Evolutionary conservation across 2,797 vertebrate genomes (phyloP).

Genomic region (Rhabdophis nuchalis): DNA sequence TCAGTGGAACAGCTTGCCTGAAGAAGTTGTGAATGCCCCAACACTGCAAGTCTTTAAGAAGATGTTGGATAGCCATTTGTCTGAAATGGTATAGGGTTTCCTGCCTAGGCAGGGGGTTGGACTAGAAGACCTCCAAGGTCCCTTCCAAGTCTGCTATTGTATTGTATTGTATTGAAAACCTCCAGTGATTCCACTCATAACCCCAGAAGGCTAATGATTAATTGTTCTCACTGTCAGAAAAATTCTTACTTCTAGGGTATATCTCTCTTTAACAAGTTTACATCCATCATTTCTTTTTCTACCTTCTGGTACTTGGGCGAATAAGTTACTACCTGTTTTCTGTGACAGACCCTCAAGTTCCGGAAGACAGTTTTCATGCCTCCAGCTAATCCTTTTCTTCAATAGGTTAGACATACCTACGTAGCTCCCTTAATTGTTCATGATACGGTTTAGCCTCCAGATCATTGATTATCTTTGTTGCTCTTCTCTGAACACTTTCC

Average conservation of each 20-base stretch:
- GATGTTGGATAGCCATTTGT: no score
- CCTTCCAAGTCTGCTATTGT: no score
- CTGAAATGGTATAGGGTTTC: no score
- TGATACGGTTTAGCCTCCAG: background rate
- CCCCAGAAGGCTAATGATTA: background rate
- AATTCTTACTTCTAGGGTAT: background rate
- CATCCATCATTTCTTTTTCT: background rate
- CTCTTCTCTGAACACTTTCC: background rate
- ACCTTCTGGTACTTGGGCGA: background rate
- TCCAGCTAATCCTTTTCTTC: background rate
- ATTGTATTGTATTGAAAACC: no score
- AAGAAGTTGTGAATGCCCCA: no score
- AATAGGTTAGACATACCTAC: background rate
- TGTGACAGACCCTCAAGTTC: background rate
- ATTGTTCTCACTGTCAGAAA: background rate
- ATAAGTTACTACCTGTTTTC: background rate
- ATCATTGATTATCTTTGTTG: background rate
- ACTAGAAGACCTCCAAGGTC: no score
- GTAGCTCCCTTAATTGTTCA: background rate
- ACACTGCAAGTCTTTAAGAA: no score
- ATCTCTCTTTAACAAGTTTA: background rate
- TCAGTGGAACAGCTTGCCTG: no score
- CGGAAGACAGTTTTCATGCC: background rate
- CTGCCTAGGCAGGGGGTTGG: no score
- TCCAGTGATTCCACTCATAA: background rate